Percentiles rank a stretch among this genome's conserved stretches.
Conservation (phyloP, 2,888 invertebrate genomes). For the Lepidocyrtinus sp. region DNA sequence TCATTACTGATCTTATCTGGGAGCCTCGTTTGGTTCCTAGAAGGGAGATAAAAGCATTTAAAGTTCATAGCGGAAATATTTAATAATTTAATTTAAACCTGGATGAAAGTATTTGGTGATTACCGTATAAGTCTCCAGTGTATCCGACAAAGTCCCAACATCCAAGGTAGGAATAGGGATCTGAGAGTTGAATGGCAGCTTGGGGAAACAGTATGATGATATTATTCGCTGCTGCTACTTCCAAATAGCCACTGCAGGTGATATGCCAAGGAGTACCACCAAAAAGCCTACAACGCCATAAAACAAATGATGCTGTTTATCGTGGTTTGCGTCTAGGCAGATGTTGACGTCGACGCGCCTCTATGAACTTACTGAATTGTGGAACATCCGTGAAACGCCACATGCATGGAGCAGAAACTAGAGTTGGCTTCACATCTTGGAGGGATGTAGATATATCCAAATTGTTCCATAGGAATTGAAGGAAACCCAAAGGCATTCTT, state of each 20-base stretch:
- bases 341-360: too few species aligned
- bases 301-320: neutral
- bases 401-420: slow-evolving; percentile 63
- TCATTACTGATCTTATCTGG: slow-evolving; percentile 64
- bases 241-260: slow-evolving; percentile 67
- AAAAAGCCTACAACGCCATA: slow-evolving; percentile 56
- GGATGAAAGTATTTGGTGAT: neutral
- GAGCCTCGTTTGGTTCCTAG: slow-evolving; percentile 64
- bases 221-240: slow-evolving; percentile 68
- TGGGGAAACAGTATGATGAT: slow-evolving; percentile 65
- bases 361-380: slow-evolving; percentile 65
- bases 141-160: slow-evolving; percentile 69
- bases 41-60: neutral
- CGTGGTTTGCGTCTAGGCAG: too few species aligned
- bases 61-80: neutral
- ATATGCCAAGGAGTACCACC: slow-evolving; percentile 65
- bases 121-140: slow-evolving; percentile 64
- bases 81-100: neutral
- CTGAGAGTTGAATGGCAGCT: slow-evolving; percentile 62
- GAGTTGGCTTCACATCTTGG: slow-evolving; percentile 62
- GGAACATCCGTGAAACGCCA: slow-evolving; percentile 67
- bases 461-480: slow-evolving; percentile 62
- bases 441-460: slow-evolving; percentile 61
- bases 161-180: slow-evolving; percentile 66
- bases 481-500: slow-evolving; percentile 61